These are phyloP conservation scores for Diarsia dahlii DNA, from an alignment of 2,888 invertebrate genomes.

Conservation along the genomic window DNA sequence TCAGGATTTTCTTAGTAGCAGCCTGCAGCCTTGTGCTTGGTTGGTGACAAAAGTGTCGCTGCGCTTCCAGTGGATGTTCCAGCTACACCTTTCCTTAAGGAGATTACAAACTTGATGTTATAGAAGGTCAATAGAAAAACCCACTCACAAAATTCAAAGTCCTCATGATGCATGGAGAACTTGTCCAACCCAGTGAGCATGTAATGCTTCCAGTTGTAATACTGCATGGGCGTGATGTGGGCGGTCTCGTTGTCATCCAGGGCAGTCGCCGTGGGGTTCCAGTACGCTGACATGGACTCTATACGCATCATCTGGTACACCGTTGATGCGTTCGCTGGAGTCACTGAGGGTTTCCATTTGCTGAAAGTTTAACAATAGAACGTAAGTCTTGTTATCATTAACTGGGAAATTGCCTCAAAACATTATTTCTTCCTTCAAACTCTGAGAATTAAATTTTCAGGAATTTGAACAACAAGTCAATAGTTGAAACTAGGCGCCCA, in stretches of 20 bases:
- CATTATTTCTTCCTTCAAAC: not conserved
- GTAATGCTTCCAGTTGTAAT: conserved; percentile 94
- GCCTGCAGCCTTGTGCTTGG: too few relatives aligned
- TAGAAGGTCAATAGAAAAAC: not conserved
- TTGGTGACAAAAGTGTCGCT: too few relatives aligned
- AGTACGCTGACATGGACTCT: conserved; percentile 94
- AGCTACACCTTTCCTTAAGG: too few relatives aligned
- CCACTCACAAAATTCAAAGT: conserved; percentile 95
- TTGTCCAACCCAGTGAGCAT: conserved; percentile 94
- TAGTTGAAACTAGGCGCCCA: not conserved
- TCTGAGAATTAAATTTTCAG: not conserved
- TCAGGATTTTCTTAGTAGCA: too few relatives aligned
- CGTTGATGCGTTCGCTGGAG: conserved; percentile 90
- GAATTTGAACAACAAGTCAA: not conserved
- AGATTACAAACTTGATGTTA: too few relatives aligned
- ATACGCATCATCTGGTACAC: conserved; percentile 95
- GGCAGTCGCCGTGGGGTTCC: conserved; percentile 92
- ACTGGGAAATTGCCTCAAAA: not conserved
- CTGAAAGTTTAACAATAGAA: conserved; percentile 77
- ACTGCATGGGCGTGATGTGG: conserved; percentile 90
- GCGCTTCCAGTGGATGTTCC: too few relatives aligned
- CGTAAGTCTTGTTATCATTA: not conserved
- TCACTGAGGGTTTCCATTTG: conserved; percentile 94
- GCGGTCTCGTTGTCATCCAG: conserved; percentile 90
- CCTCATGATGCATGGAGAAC: conserved; percentile 94